Base-by-base conservation (phyloP, 1,140 invertebrate genomes). In the Chironomus striatipennis region DNA sequence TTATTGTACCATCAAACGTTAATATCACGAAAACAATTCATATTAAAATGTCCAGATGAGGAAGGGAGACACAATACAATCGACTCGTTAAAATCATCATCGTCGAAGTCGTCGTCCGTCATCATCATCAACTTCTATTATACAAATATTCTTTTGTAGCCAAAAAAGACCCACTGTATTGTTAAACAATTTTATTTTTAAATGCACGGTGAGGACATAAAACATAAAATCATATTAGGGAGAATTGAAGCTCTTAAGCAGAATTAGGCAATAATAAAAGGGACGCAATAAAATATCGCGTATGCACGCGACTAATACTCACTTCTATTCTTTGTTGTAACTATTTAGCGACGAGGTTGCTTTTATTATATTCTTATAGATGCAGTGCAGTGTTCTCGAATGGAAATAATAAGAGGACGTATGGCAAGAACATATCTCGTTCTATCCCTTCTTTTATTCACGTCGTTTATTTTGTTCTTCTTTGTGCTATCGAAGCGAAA, bases 231-330 rank as follows among this genome's bases (percentile, higher is more conserved):
- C 12, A 10, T 15, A 57, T 12, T n/a, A 57, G 47, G 47, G 47
- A 57, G 47, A 57, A 57, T n/a, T 4, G n/a, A n/a, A n/a, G n/a
- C n/a, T 5, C 47, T 57, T 57, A 57, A 57, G n/a, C n/a, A 57
- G 47, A 12, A 57, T n/a, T n/a, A 57, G 24, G 24, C 24, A 57
- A 57, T 57, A 57, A 18, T 70, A 21, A 67, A 67, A 70, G 65
- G 65, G 20, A 70, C 47, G 47, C 18, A 70, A 70, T 70, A 70
- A 70, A 70, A 70, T 21, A 70, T 70, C 65, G 65, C 65, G 65
- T 70, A 70, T 70, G 65, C 65, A 70, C 65, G 65, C 65, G 65
- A 70, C 65, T 70, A 70, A 70, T 70, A 70, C n/a, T 18, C 24
- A 34, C 65, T 70, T 70, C 47, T n/a, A 2, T 34, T 57, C 47